Evolutionary conservation across 2,888 invertebrate species (phyloP).

Genomic region (Coecobrya sp.): DNA sequence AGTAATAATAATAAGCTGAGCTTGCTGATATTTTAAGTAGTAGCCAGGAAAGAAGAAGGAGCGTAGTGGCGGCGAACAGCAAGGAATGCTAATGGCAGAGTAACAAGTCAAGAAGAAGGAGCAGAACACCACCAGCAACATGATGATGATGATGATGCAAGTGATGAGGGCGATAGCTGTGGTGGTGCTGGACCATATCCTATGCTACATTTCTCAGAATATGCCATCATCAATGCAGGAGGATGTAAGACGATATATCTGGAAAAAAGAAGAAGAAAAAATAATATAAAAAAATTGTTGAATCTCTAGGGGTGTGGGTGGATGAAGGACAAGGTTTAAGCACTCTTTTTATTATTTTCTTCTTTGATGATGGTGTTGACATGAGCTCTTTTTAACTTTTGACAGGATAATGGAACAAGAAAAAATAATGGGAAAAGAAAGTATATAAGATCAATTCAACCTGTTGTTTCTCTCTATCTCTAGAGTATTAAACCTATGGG

Average conservation of each 20-base stretch:
- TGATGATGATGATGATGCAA: background rate
- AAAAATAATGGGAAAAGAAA: background rate
- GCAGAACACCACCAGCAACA: background rate
- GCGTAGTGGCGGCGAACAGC: background rate
- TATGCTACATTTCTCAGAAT: background rate
- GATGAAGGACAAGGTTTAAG: background rate
- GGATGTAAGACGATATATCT: background rate
- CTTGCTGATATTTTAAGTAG: slow-evolving; percentile 19
- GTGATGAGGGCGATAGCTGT: background rate
- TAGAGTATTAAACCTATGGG: background rate
- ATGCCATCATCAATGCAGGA: background rate
- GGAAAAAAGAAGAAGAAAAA: slow-evolving; percentile 24
- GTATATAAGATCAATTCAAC: slow-evolving; percentile 2
- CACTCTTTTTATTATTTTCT: slow-evolving; percentile 32
- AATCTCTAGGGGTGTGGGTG: background rate
- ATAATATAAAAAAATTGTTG: background rate
- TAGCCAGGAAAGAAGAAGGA: background rate
- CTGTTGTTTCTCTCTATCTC: slow-evolving; percentile 28
- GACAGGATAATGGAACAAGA: slow-evolving; percentile 27
- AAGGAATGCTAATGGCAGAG: slow-evolving; percentile 3
- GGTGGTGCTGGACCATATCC: background rate
- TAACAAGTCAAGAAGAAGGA: slow-evolving; percentile 40
- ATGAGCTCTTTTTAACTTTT: slow-evolving; percentile 53
- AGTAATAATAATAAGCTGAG: slow-evolving; percentile 51
- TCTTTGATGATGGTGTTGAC: slow-evolving; percentile 32